These are phyloP conservation scores for Heterodera carotae DNA, from an alignment of 1,140 invertebrate genomes.

Conservation along the genomic window DNA sequence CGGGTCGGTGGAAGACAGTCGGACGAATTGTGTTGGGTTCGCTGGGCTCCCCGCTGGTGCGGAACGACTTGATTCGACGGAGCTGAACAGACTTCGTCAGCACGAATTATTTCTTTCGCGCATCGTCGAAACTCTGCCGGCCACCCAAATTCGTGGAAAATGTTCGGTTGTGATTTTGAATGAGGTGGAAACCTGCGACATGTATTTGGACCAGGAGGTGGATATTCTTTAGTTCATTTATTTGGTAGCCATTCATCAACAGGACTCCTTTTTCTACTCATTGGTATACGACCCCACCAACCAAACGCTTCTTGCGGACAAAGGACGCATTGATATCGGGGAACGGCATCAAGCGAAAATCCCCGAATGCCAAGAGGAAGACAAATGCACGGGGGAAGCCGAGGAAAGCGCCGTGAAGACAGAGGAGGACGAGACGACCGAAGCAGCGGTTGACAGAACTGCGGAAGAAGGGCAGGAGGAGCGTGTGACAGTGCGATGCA, in stretches of 20 bases:
- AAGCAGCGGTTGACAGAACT: slow-evolving; percentile 4
- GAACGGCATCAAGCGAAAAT: slow-evolving; percentile 83
- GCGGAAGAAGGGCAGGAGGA: too few relatives aligned
- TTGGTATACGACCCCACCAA: slow-evolving; percentile 97
- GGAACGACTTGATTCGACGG: slow-evolving; percentile 72
- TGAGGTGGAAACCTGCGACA: slow-evolving; percentile 91
- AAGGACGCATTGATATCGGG: slow-evolving; percentile 91
- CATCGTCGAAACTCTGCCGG: slow-evolving; percentile 94
- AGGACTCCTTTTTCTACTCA: slow-evolving; percentile 97
- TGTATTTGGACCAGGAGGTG: slow-evolving; percentile 89
- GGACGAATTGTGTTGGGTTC: slow-evolving; percentile 25
- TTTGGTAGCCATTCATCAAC: not conserved
- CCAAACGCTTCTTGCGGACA: slow-evolving; percentile 96
- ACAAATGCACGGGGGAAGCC: slow-evolving; percentile 44
- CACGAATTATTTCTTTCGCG: slow-evolving; percentile 95
- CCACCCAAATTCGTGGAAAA: slow-evolving; percentile 97
- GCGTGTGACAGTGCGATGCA: not conserved
- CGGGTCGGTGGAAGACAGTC: not conserved
- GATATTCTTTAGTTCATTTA: slow-evolving; percentile 68
- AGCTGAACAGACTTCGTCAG: slow-evolving; percentile 92
- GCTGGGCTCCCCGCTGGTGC: slow-evolving; percentile 56
- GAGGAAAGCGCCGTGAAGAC: slow-evolving; percentile 10
- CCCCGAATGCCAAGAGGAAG: slow-evolving; percentile 39
- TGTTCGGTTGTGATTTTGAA: slow-evolving; percentile 96
- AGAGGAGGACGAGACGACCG: slow-evolving; percentile 43